These are phyloP conservation scores for Diceros bicornis DNA, from an alignment of 2,797 vertebrate genomes.

Conservation along the genomic window DNA sequence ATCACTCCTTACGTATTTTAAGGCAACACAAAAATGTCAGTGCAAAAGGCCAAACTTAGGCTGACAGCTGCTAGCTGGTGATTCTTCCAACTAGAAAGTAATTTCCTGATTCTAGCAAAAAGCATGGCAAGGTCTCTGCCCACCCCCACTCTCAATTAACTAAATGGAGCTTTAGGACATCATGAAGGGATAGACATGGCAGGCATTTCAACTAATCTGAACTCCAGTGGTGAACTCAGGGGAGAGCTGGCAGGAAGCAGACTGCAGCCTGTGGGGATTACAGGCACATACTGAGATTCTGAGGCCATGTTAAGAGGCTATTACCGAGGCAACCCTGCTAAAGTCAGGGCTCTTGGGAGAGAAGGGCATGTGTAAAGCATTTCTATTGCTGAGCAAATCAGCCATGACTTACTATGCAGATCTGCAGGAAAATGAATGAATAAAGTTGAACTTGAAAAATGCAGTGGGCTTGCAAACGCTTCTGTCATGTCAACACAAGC, in stretches of 20 bases:
- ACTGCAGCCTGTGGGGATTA: neutral
- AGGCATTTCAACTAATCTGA: neutral
- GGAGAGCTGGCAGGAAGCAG: neutral
- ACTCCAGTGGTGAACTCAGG: neutral
- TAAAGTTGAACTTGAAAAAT: slow-evolving; percentile 60
- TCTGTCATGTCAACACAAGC: slow-evolving; percentile 54
- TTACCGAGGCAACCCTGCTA: slow-evolving; percentile 17
- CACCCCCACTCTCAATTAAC: neutral
- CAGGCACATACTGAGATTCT: neutral
- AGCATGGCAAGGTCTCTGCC: neutral
- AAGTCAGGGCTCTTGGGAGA: slow-evolving; percentile 56
- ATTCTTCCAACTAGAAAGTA: neutral
- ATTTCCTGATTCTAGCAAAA: slow-evolving; percentile 29
- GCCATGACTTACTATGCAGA: slow-evolving; percentile 67
- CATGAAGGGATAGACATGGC: neutral
- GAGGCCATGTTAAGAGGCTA: neutral
- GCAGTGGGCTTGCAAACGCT: slow-evolving; percentile 57
- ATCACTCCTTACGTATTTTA: slow-evolving; percentile 12
- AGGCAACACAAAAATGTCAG: neutral
- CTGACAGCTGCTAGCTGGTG: neutral
- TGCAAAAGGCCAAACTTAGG: neutral
- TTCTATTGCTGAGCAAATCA: slow-evolving; percentile 66
- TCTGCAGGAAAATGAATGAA: slow-evolving; percentile 64
- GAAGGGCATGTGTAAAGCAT: neutral
- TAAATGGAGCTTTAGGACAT: neutral